These are phyloP conservation scores for Cenopis cana DNA, from an alignment of 2,888 invertebrate species.

Conservation along the genomic window DNA sequence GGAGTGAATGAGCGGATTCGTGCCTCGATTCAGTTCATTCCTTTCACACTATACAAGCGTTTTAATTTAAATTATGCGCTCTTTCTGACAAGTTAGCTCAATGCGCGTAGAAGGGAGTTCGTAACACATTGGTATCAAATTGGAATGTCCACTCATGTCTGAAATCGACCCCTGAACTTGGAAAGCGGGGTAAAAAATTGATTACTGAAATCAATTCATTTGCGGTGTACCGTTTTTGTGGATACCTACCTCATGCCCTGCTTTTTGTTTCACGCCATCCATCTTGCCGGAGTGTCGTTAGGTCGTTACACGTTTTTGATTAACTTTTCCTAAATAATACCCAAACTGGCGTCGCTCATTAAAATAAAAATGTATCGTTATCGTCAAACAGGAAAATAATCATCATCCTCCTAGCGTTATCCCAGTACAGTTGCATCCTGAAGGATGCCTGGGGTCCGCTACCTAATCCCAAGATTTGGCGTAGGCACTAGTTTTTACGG, in stretches of 20 bases:
- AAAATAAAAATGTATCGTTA: conserved; percentile 36
- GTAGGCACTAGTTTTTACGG: too few relatives aligned
- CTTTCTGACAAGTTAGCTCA: neutral
- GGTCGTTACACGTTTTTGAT: conserved; percentile 61
- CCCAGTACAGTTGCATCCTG: too few relatives aligned
- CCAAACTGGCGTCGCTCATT: conserved; percentile 25
- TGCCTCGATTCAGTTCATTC: neutral
- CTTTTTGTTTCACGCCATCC: conserved; percentile 54
- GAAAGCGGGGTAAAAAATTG: conserved; percentile 71
- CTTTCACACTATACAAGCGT: neutral
- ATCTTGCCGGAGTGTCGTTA: conserved; percentile 51
- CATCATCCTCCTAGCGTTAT: too few relatives aligned
- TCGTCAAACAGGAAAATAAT: conserved; percentile 32
- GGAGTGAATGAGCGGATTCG: conserved; percentile 68
- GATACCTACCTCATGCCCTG: conserved; percentile 65
- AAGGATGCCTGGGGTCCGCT: too few relatives aligned
- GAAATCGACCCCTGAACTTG: conserved; percentile 48
- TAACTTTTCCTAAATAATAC: conserved; percentile 53
- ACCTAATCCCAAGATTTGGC: too few relatives aligned
- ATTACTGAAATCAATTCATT: conserved; percentile 80
- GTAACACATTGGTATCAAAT: neutral
- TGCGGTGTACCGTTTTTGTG: conserved; percentile 72
- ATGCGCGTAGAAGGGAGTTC: too few relatives aligned
- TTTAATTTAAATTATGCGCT: neutral
- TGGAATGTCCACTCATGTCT: neutral